Percentiles rank a stretch among this genome's conserved stretches.
These are phyloP conservation scores for Capitulum mitella DNA, from an alignment of 2,888 invertebrate species.

Conservation along the genomic window DNA sequence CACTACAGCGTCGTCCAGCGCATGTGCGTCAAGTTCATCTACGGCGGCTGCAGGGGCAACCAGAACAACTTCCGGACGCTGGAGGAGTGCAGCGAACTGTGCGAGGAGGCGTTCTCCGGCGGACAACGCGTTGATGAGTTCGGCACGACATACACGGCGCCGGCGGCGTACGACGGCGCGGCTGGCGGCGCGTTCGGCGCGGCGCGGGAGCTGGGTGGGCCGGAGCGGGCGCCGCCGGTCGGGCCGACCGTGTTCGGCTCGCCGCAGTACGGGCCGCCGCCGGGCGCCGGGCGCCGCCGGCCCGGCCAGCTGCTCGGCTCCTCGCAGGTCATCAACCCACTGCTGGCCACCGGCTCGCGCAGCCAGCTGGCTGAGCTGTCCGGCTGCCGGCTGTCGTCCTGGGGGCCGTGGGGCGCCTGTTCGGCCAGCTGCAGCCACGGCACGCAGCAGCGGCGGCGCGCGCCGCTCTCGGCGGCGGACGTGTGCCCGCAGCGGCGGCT, in stretches of 20 bases:
- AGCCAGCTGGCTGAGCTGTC: not conserved
- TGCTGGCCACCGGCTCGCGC: not conserved
- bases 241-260: not conserved
- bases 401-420: slow-evolving; percentile 27
- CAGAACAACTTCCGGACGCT: slow-evolving; percentile 43
- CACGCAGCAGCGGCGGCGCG: slow-evolving; percentile 4
- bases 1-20: slow-evolving; percentile 42
- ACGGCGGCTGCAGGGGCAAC: slow-evolving; percentile 49
- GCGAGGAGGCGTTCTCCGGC: slow-evolving; percentile 50
- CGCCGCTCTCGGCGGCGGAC: not conserved
- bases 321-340: slow-evolving; percentile 10
- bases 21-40: slow-evolving; percentile 44
- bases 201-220: not conserved
- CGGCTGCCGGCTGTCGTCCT: not conserved
- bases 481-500: not conserved
- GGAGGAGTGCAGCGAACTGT: slow-evolving; percentile 36
- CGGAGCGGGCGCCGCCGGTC: not conserved
- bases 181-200: not conserved
- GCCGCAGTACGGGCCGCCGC: slow-evolving; percentile 49
- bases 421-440: slow-evolving; percentile 28
- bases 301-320: not conserved
- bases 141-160: not conserved
- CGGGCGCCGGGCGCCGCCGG: slow-evolving; percentile 51
- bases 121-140: slow-evolving; percentile 60
- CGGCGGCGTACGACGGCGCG: not conserved